These are phyloP conservation scores for Takifugu flavidus DNA, from an alignment of 2,113 vertebrate species.

Conservation along the genomic window DNA sequence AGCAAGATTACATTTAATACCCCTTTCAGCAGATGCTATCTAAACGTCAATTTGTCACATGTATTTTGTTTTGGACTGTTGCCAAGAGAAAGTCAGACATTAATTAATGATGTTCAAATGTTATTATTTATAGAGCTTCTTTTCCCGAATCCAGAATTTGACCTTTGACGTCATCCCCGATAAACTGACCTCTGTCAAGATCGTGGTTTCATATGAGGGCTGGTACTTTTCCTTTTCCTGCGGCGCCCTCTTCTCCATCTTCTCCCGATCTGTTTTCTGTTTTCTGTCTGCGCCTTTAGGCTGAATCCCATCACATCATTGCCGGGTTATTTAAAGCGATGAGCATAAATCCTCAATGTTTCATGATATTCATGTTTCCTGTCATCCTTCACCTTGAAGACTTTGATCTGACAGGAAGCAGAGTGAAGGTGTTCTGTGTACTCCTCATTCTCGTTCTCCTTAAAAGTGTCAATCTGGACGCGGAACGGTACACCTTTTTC, in stretches of 20 bases:
- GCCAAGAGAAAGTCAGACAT: not conserved
- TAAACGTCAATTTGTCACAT: too few relatives aligned
- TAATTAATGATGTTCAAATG: not conserved
- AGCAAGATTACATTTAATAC: not conserved
- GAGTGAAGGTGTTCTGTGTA: constrained; percentile 96
- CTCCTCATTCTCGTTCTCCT: constrained; percentile 88
- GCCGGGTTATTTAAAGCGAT: constrained; percentile 2
- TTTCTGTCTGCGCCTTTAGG: constrained; percentile 98
- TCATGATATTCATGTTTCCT: not conserved
- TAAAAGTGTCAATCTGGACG: constrained; percentile 95
- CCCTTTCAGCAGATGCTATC: not conserved
- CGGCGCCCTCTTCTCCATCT: constrained; percentile 95
- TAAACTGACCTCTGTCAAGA: constrained; percentile 89
- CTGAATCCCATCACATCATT: constrained; percentile 60
- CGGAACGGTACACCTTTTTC: constrained; percentile 97
- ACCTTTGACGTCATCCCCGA: not conserved
- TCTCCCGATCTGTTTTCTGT: constrained; percentile 95
- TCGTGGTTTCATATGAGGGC: constrained; percentile 96
- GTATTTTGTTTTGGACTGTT: not conserved
- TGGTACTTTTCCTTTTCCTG: constrained; percentile 98
- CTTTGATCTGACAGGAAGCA: constrained; percentile 98
- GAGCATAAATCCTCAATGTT: not conserved
- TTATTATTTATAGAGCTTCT: too few relatives aligned
- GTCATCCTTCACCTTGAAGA: constrained; percentile 86
- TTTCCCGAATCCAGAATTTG: not conserved